These are phyloP conservation scores for Chlamydotis undulata DNA, from an alignment of 2,113 vertebrate species.

Conservation along the genomic window DNA sequence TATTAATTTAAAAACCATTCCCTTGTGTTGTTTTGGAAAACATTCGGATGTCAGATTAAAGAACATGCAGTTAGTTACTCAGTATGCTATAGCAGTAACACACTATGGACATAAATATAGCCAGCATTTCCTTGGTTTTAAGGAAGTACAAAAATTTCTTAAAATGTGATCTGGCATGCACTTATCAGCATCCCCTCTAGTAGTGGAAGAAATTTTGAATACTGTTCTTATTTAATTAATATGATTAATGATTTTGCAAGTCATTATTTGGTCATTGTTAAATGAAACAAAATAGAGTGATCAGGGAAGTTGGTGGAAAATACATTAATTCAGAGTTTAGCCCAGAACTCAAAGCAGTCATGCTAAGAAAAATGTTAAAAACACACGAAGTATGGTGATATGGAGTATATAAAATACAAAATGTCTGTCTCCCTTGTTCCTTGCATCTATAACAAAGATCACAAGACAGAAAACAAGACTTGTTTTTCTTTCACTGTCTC, in stretches of 20 bases:
- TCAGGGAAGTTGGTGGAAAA: not conserved
- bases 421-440: not conserved
- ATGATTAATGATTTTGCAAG: not conserved
- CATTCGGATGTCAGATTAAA: not conserved
- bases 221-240: not conserved
- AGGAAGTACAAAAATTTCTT: not conserved
- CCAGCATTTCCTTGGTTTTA: not conserved
- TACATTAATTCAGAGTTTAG: not conserved
- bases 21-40: not conserved
- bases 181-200: not conserved
- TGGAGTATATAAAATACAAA: not conserved
- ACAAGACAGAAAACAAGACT: not conserved
- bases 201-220: not conserved
- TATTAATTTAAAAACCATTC: not conserved
- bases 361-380: not conserved
- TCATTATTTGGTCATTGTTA: not conserved
- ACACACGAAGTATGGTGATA: not conserved
- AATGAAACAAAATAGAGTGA: not conserved
- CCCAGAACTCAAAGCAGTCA: not conserved
- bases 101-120: not conserved
- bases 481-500: not conserved
- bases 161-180: not conserved
- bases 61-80: not conserved
- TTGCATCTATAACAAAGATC: not conserved
- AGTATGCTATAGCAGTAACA: not conserved